Percentiles rank a stretch among this genome's conserved stretches.
phyloP scores from a whole-genome alignment of 2,888 invertebrate species.

The Junonia oenone region DNA sequence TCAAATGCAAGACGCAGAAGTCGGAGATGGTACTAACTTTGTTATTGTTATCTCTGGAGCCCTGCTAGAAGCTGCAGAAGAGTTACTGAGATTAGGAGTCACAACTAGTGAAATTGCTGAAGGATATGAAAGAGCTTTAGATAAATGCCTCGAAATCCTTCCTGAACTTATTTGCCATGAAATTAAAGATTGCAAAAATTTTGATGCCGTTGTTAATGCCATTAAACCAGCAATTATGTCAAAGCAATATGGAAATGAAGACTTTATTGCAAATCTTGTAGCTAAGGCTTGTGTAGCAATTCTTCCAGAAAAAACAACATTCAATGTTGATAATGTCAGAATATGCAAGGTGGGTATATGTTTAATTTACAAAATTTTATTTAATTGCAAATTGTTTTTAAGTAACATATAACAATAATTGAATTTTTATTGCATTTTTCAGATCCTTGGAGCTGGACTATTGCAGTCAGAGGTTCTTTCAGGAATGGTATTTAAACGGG shows the following conservation, averaged over 20 bases:
- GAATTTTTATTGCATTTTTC: no score
- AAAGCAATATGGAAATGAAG: conserved; percentile 98
- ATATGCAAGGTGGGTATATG: conserved; percentile 93
- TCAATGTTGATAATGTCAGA: conserved; percentile 98
- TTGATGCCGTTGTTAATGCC: conserved; percentile 84
- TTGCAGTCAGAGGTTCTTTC: conserved; percentile 89
- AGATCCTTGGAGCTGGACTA: conserved; percentile 91
- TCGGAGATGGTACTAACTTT: conserved; percentile 99
- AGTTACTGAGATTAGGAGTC: conserved; percentile 94
- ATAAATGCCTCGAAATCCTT: conserved; percentile 94
- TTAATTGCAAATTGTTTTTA: no score
- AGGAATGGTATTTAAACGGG: conserved; percentile 98
- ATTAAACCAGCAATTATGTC: conserved; percentile 94
- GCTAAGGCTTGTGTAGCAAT: conserved; percentile 93
- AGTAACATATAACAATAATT: no score
- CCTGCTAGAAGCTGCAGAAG: conserved; percentile 94
- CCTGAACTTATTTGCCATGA: conserved; percentile 88
- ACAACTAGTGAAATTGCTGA: conserved; percentile 98
- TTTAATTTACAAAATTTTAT: not conserved
- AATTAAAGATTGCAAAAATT: conserved; percentile 84
- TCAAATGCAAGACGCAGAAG: conserved; percentile 98
- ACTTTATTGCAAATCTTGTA: conserved; percentile 92
- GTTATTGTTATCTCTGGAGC: conserved; percentile 97
- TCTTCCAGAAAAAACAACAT: conserved; percentile 90
- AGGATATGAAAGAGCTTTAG: conserved; percentile 94